Evolutionary conservation across 1,140 invertebrate species (phyloP), one percentile per base, ranked within the genome.

Genomic region (Batillaria attramentaria): DNA sequence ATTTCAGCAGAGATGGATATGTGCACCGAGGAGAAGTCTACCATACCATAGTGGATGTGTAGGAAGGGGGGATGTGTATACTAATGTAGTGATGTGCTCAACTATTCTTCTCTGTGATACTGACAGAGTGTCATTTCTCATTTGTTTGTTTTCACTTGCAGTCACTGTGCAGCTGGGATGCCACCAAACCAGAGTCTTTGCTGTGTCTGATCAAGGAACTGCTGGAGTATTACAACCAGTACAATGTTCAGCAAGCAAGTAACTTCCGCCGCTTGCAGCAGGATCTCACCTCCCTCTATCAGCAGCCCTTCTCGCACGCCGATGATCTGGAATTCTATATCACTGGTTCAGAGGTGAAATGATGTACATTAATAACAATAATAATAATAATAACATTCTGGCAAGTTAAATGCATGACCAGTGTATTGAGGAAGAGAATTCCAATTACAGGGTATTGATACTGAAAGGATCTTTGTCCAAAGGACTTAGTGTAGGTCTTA

Each of bases 271-370:
- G 73, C 3, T 20, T 75, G 18, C 33, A 60, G 35, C 54, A 60
- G 8, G 73, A 75, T 31, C 6, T 75, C 20, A 24, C 54, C 10
- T 75, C 73, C 37, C 35, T 60, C 31, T 37, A 60, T 37, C 28
- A 10, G 24, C 31, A 31, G 13, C 4, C 35, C 3, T 37, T 57
- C 35, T n/a, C 57, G 13, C 41, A 42, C 13, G 18, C 50, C 4
- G 31, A 41, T 41, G 68, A 78, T 37, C 37, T 78, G 31, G 68
- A 78, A 68, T 62, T 78, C 24, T 79, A 31, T 66, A 43, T 72
- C n/a, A 72, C 69, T 70, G 35, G 72, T 33, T 77, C 35, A 70
- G 77, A 75, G 70, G 77, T 84, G 65, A 87, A 85, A n/a, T n/a
- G n/a, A n/a, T n/a, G n/a, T n/a, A n/a, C n/a, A n/a, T n/a, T n/a